Percentiles rank a stretch among this genome's conserved stretches.
These are phyloP conservation scores for Tetragonula carbonaria DNA, from an alignment of 2,888 invertebrate species.

Conservation along the genomic window DNA sequence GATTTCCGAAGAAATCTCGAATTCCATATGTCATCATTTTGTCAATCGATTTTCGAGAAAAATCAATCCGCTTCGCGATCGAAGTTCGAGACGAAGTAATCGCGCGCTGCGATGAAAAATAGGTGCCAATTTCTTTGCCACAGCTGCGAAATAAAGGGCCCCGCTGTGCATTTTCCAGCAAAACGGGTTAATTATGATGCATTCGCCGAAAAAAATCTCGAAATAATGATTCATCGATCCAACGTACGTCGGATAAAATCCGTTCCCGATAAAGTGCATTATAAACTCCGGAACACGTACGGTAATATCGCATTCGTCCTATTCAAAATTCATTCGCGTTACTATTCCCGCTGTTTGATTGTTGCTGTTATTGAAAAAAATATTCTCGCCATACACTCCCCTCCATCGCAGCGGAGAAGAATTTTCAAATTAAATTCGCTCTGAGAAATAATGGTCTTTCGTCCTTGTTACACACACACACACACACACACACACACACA, in stretches of 20 bases:
- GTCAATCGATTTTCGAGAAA: background rate
- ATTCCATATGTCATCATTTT: background rate
- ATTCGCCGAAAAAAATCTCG: constrained; percentile 39
- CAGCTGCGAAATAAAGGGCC: background rate
- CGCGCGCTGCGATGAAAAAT: background rate
- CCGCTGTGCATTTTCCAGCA: constrained; percentile 1
- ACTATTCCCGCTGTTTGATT: constrained; percentile 39
- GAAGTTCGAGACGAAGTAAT: background rate
- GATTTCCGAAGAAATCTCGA: too few relatives aligned
- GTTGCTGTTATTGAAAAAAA: constrained; percentile 48
- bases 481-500: too few relatives aligned
- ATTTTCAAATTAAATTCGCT: constrained; percentile 59
- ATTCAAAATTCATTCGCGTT: constrained; percentile 62
- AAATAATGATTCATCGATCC: constrained; percentile 54
- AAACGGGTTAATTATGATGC: constrained; percentile 42
- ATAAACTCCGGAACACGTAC: constrained; percentile 59
- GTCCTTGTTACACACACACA: too few relatives aligned
- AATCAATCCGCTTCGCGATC: background rate
- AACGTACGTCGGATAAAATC: constrained; percentile 52
- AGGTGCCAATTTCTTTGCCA: background rate
- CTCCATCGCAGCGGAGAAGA: constrained; percentile 19
- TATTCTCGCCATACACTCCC: constrained; percentile 18
- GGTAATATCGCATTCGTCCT: constrained; percentile 65
- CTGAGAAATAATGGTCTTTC: constrained; percentile 1
- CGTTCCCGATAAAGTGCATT: constrained; percentile 65